Evolutionary conservation across 2,113 vertebrate species (phyloP), one percentile per base, ranked within the genome.

Genomic region (Corythoichthys haematopterus): DNA sequence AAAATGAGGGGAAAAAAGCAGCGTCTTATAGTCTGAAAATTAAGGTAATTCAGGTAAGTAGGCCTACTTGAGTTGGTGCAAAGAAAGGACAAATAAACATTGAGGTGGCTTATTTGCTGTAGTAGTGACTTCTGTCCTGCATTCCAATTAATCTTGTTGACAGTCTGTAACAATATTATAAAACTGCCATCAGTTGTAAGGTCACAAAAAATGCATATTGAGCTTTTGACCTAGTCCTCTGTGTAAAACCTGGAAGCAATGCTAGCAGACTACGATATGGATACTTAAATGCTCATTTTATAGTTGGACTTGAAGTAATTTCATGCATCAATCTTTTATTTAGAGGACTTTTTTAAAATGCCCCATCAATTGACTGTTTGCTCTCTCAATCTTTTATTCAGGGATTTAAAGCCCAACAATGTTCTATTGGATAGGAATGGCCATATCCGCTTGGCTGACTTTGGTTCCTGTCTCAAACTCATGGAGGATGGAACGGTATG

Each of bases 321-420:
- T 50, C 46, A 64, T 61, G 50, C 20, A 35, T 74, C 74, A 35
- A 64, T 78, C 62, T 80, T 77, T 70, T 74, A 14, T 77, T 78
- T 76, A 73, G 66, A 81, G 5, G 28, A 47, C 63, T 64, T 62
- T 64, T 58, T 43, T 75, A 50, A 36, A 63, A 20, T 13, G 68
- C 52, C 43, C 67, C 20, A 59, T 68, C 65, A 7, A 53, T 51
- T 59, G 48, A 66, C 56, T 0, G 0, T 33, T 69, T 16, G 4
- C 59, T 77, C 50, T 55, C 36, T 56, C 46, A 13, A 1, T 50
- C 67, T 45, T 52, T 28, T 48, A 77, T 84, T 64, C 89, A 99
- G 97, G 84, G 97, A 99, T 87, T 98, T 99, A 77, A 99, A 99
- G 75, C 97, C 97, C 60, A 97, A 99, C 88, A 99, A 99, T 86